These are phyloP conservation scores for Gadopsis marmoratus DNA, from an alignment of 2,797 vertebrate genomes.

Conservation along the genomic window DNA sequence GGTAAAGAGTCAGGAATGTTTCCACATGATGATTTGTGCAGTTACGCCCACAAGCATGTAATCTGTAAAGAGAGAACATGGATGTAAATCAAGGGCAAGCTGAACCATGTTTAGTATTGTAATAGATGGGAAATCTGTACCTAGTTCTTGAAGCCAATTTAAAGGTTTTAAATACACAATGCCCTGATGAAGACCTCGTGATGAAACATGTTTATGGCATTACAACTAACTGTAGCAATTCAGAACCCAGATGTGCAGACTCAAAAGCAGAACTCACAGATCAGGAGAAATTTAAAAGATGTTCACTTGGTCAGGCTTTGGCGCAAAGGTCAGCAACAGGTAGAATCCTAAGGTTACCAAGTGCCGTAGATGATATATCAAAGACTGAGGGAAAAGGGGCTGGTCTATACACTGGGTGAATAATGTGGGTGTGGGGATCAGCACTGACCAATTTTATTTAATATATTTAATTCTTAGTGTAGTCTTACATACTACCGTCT, in stretches of 20 bases:
- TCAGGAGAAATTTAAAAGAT: background rate
- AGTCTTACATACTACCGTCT: background rate
- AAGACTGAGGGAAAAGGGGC: background rate
- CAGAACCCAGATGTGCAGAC: background rate
- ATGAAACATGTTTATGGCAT: background rate
- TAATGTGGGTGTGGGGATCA: background rate
- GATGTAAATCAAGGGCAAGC: background rate
- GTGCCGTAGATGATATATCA: background rate
- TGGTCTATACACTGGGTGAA: background rate
- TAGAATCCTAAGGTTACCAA: no score
- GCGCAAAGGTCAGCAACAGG: background rate
- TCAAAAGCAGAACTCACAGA: conserved; percentile 1
- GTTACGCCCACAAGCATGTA: background rate
- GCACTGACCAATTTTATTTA: background rate
- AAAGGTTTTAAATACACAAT: no score
- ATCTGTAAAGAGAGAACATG: background rate
- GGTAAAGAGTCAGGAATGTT: background rate
- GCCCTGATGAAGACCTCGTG: background rate
- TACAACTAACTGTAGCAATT: background rate
- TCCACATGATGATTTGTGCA: conserved; percentile 1
- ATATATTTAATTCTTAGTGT: background rate
- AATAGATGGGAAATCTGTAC: background rate
- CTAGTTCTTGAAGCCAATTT: background rate
- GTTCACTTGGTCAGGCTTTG: background rate
- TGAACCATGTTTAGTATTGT: background rate